Evolutionary conservation across 2,888 invertebrate genomes (phyloP).

Genomic region (Drosophila koepferae): DNA sequence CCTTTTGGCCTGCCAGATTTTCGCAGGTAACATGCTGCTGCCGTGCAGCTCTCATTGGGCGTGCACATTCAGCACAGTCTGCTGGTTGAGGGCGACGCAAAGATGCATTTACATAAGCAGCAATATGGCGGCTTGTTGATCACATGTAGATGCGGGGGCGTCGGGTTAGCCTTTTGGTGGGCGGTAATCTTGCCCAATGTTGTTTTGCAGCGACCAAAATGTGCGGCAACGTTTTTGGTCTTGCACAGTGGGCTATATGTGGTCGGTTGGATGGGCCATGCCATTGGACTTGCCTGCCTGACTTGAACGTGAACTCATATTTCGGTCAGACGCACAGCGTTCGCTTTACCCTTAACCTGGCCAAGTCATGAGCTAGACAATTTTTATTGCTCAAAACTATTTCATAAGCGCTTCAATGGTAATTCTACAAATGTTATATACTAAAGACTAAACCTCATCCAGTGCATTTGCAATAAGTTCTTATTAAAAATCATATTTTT

Average conservation of each 20-base stretch:
- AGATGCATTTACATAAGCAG: conserved; percentile 67
- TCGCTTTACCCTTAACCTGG: neutral
- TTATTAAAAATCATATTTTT: too few relatives aligned
- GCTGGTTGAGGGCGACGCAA: conserved; percentile 3
- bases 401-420: neutral
- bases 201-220: conserved; percentile 81
- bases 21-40: conserved; percentile 26
- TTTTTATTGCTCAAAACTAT: neutral
- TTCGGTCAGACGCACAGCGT: neutral
- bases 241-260: conserved; percentile 79
- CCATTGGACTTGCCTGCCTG: conserved; percentile 40
- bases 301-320: conserved; percentile 6
- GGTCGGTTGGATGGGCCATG: conserved; percentile 54
- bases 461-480: too few relatives aligned
- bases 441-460: too few relatives aligned
- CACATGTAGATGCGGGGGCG: conserved; percentile 12
- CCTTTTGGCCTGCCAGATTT: conserved; percentile 45
- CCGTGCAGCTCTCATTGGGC: conserved; percentile 48
- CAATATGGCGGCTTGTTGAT: conserved; percentile 72
- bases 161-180: conserved; percentile 7
- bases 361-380: neutral
- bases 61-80: conserved; percentile 39
- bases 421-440: neutral
- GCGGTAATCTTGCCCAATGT: conserved; percentile 55
- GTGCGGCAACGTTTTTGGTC: conserved; percentile 82